Percentiles rank a stretch among this genome's conserved stretches.
These are phyloP conservation scores for Okapia johnstoni DNA, from an alignment of 2,113 vertebrate genomes.

Conservation along the genomic window DNA sequence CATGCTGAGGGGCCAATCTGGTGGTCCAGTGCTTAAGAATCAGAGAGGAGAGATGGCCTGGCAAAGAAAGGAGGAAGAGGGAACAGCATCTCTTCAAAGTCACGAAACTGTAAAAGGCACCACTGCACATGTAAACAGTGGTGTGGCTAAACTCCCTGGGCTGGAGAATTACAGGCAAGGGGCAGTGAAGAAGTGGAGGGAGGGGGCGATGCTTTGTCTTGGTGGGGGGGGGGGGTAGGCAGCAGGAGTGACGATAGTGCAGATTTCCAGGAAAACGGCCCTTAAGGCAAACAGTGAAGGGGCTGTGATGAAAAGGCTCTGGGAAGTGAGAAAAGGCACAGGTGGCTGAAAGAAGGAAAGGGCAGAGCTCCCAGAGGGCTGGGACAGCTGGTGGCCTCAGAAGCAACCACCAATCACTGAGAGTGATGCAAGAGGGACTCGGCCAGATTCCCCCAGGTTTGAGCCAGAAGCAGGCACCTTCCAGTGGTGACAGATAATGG, in stretches of 20 bases:
- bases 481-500: neutral
- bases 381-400: neutral
- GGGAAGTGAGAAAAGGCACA: no score
- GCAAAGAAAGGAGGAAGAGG: neutral
- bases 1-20: neutral
- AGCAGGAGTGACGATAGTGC: fast-evolving
- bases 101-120: fast-evolving
- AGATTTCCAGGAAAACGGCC: neutral
- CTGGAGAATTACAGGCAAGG: neutral
- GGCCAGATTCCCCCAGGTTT: neutral
- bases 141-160: fast-evolving
- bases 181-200: no score
- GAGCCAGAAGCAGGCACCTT: neutral
- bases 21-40: neutral
- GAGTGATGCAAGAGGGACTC: neutral
- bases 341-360: neutral
- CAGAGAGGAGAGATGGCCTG: neutral
- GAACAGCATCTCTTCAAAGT: neutral
- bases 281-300: neutral
- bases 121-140: fast-evolving
- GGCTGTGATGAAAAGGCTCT: neutral
- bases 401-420: neutral
- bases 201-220: neutral
- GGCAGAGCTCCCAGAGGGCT: neutral
- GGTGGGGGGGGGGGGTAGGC: no score